Base-by-base conservation (phyloP, 2,113 vertebrate genomes). In the Austrofundulus limnaeus region DNA sequence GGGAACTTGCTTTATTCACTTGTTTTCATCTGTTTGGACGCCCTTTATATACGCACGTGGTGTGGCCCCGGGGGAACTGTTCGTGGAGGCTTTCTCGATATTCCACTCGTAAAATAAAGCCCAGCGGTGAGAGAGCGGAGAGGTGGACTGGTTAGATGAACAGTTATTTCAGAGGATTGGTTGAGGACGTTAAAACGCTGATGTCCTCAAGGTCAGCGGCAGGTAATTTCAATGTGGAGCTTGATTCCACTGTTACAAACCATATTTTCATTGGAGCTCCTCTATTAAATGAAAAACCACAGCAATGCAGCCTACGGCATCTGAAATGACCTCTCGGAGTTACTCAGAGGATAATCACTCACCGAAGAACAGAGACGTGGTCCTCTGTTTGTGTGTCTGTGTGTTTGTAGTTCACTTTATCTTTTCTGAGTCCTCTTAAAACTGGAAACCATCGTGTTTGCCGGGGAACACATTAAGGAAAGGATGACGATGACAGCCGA, bases 1-100 rank as follows among this genome's bases (percentile, higher is more conserved):
- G 11, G 67, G 78, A 61, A 51, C 16, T 54, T 45, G 82, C 61
- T 85, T 88, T 62, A 85, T 82, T 85, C 84, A 82, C 70, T 85
- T 85, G 81, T 72, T 87, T 86, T 77, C 62, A 47, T 74, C 61
- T 69, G 60, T 80, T 80, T 75, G 62, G 74, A 72, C 69, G 70
- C 52, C 28, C 60, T 82, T 78, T 85, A 65, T 85, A 61, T 83
- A 80, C 80, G 72, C 77, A 77, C 70, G 54, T 51, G 54, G 54
- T 61, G 2, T 14, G 13, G 54, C 76, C 73, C 66, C n/a, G 52
- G 12, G 66, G 67, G 67, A 66, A 41, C 61, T 83, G 43, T 61
- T 85, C 69, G 24, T 15, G 56, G 55, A 71, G 20, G 52, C 61
- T 72, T 74, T 72, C 50, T 79, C 87, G 60, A 78, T 80, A 86